Evolutionary conservation across 1,140 invertebrate genomes (phyloP).

Genomic region (Papilio glaucus): DNA sequence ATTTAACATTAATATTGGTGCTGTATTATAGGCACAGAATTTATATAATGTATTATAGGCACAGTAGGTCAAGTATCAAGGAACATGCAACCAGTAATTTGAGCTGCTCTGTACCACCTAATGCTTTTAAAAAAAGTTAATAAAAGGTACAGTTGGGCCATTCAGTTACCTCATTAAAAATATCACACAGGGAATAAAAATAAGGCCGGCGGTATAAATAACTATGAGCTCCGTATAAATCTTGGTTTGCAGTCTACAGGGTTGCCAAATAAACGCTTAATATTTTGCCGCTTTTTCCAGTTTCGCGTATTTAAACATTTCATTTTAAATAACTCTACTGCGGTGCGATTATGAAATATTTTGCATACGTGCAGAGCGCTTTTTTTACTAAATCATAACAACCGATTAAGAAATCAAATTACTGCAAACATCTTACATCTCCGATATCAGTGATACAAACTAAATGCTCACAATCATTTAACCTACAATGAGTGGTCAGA

Average conservation of each 20-base stretch:
- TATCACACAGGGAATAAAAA: slow-evolving; percentile 75
- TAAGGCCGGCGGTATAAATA: slow-evolving; percentile 74
- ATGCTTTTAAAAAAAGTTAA: slow-evolving; percentile 70
- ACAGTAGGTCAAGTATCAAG: slow-evolving; percentile 41
- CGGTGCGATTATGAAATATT: slow-evolving; percentile 9
- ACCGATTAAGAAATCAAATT: background rate
- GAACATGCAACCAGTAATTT: slow-evolving; percentile 46
- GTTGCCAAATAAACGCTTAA: slow-evolving; percentile 49
- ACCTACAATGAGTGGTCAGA: no score
- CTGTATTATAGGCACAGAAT: no score
- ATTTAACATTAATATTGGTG: no score
- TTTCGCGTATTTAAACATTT: slow-evolving; percentile 13
- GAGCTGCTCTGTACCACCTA: slow-evolving; percentile 50
- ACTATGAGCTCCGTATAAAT: slow-evolving; percentile 73
- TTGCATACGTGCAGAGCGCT: background rate
- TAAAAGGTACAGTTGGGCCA: slow-evolving; percentile 66
- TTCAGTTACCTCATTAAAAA: slow-evolving; percentile 73
- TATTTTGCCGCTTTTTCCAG: slow-evolving; percentile 14
- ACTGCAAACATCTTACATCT: no score
- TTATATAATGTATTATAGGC: slow-evolving; percentile 44
- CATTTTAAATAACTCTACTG: slow-evolving; percentile 1
- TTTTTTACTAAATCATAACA: background rate
- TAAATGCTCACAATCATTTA: no score
- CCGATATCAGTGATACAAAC: no score
- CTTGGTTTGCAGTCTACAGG: slow-evolving; percentile 71